These are phyloP conservation scores for Drosophila helvetica DNA, from an alignment of 2,888 invertebrate species.

Conservation along the genomic window DNA sequence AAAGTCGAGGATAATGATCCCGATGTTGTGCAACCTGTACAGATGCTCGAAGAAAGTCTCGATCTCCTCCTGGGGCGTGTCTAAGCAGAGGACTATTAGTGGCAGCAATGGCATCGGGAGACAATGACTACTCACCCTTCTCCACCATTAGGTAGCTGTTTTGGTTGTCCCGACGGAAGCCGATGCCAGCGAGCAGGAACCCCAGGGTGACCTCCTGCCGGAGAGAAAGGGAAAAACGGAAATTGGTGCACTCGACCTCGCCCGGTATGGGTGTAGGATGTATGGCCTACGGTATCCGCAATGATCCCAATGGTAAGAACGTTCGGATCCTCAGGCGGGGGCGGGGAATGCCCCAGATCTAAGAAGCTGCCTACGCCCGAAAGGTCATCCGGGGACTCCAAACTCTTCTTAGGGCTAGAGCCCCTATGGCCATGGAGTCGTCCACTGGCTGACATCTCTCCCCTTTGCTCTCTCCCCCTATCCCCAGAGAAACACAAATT, in stretches of 20 bases:
- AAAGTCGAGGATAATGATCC: slow-evolving; percentile 59
- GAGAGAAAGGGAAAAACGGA: neutral
- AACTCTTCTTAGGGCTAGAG: neutral
- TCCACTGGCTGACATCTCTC: neutral
- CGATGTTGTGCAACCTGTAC: slow-evolving; percentile 46
- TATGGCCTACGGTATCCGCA: slow-evolving; percentile 49
- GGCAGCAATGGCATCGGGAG: too few relatives aligned
- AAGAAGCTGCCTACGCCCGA: neutral
- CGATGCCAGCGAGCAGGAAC: slow-evolving; percentile 58
- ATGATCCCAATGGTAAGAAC: slow-evolving; percentile 53
- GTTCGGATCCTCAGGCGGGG: slow-evolving; percentile 19
- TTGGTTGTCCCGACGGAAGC: slow-evolving; percentile 46
- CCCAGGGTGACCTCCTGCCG: slow-evolving; percentile 60
- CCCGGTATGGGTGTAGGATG: neutral
- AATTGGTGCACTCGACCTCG: neutral
- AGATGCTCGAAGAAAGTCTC: slow-evolving; percentile 46
- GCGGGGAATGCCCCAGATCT: neutral
- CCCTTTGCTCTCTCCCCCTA: neutral
- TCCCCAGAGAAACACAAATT: neutral
- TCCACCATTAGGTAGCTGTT: slow-evolving; percentile 59
- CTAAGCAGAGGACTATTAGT: slow-evolving; percentile 12
- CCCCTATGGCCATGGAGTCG: neutral
- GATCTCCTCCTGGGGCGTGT: slow-evolving; percentile 33
- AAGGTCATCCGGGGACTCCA: neutral
- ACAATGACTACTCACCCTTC: slow-evolving; percentile 27